Conservation (phyloP, 1,140 invertebrate genomes). For the Plodia interpunctella region DNA sequence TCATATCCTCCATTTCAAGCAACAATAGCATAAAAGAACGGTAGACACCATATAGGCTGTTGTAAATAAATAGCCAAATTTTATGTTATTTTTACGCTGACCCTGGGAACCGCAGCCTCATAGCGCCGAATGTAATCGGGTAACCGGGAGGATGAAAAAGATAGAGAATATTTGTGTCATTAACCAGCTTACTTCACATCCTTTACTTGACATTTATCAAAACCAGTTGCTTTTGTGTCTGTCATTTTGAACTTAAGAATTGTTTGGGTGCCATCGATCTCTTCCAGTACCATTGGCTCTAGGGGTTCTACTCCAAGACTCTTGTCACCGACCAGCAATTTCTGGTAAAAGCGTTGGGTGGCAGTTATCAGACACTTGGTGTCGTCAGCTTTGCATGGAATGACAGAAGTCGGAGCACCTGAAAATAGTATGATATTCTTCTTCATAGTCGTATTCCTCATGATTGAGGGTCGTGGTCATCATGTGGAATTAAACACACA, state of each 20-base stretch:
- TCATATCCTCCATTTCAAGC: too few relatives aligned
- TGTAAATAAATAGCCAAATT: too few relatives aligned
- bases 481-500: too few relatives aligned
- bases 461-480: too few relatives aligned
- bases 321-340: background rate
- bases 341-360: background rate
- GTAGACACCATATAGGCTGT: too few relatives aligned
- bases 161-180: too few relatives aligned
- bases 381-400: background rate
- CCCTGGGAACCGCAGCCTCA: too few relatives aligned
- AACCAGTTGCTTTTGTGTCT: slow-evolving; percentile 31
- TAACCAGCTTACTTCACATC: background rate
- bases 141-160: too few relatives aligned
- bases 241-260: slow-evolving; percentile 36
- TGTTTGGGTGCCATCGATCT: slow-evolving; percentile 29
- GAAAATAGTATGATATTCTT: background rate
- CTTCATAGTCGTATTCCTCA: too few relatives aligned
- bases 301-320: slow-evolving; percentile 4
- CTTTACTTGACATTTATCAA: slow-evolving; percentile 23
- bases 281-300: slow-evolving; percentile 29
- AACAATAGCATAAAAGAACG: too few relatives aligned
- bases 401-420: background rate
- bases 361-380: background rate
- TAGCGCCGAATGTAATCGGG: too few relatives aligned
- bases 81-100: too few relatives aligned